A percentile compares a stretch with the other conserved stretches of the same genome.
Conservation (phyloP, 1,140 invertebrate species). For the Ostrea edulis region DNA sequence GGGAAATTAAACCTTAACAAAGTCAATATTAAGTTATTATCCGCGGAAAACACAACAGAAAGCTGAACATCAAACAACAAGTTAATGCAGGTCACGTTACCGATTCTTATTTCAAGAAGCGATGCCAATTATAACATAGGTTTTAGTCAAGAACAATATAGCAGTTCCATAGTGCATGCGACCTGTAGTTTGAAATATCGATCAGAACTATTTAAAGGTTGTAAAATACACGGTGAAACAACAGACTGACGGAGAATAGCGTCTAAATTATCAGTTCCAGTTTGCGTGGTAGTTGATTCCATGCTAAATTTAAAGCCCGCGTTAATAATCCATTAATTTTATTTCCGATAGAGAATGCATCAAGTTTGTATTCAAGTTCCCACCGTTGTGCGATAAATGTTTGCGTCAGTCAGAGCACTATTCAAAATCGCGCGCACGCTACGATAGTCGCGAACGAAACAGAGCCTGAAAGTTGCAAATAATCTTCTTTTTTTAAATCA, state of each 20-base stretch:
- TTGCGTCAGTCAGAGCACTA: slow-evolving; percentile 18
- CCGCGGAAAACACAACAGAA: not conserved
- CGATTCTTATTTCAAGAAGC: not conserved
- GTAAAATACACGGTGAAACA: not conserved
- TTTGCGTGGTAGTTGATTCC: not conserved
- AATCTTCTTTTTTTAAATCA: not conserved
- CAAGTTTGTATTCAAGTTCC: not conserved
- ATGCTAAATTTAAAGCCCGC: not conserved
- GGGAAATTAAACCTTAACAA: slow-evolving; percentile 6
- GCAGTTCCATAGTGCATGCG: not conserved
- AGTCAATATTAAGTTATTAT: slow-evolving; percentile 9
- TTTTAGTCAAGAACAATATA: not conserved
- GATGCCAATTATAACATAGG: slow-evolving; percentile 1
- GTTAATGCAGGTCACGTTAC: not conserved
- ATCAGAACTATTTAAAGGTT: not conserved
- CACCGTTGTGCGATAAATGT: not conserved
- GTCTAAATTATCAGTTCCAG: not conserved
- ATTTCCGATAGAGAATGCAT: not conserved
- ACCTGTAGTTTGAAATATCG: not conserved
- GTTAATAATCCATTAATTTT: slow-evolving; percentile 10
- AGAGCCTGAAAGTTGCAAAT: not conserved
- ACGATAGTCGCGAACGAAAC: not conserved
- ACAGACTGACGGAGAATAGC: not conserved
- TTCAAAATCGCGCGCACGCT: not conserved
- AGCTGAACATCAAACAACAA: not conserved